A percentile compares a stretch with the other conserved stretches of the same genome.
Conservation (phyloP, 2,113 vertebrate genomes). For the Lampris incognitus region DNA sequence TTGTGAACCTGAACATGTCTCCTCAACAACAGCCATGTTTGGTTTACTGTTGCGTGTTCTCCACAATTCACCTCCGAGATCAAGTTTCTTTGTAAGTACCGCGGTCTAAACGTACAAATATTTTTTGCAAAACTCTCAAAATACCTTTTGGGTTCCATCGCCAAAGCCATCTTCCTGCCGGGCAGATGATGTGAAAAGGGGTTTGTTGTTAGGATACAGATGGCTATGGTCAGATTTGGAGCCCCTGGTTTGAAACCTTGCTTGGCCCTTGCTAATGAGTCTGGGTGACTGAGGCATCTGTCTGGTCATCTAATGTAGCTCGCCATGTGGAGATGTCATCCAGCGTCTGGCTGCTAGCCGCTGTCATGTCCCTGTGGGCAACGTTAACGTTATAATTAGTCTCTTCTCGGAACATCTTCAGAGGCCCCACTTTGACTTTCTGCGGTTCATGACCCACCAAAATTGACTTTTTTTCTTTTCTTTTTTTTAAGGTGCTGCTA, state of each 20-base stretch:
- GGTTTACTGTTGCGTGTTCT: no score
- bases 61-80: no score
- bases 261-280: conserved; percentile 75
- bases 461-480: background rate
- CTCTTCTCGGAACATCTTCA: conserved; percentile 33
- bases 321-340: conserved; percentile 75
- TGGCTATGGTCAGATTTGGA: conserved; percentile 67
- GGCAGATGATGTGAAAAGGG: background rate
- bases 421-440: conserved; percentile 28
- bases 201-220: conserved; percentile 65
- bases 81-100: no score
- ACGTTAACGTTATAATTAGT: conserved; percentile 58
- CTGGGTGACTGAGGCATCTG: conserved; percentile 75
- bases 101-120: no score
- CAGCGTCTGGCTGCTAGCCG: conserved; percentile 55
- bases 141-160: no score
- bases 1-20: no score
- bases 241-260: conserved; percentile 60
- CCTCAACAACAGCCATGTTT: no score
- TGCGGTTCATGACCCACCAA: conserved; percentile 23
- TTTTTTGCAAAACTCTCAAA: no score
- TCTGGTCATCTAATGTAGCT: conserved; percentile 62
- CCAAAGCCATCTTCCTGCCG: no score
- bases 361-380: conserved; percentile 42
- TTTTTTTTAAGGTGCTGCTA: no score